phyloP scores from a whole-genome alignment of 2,113 vertebrate genomes.

The Podarcis cretensis region DNA sequence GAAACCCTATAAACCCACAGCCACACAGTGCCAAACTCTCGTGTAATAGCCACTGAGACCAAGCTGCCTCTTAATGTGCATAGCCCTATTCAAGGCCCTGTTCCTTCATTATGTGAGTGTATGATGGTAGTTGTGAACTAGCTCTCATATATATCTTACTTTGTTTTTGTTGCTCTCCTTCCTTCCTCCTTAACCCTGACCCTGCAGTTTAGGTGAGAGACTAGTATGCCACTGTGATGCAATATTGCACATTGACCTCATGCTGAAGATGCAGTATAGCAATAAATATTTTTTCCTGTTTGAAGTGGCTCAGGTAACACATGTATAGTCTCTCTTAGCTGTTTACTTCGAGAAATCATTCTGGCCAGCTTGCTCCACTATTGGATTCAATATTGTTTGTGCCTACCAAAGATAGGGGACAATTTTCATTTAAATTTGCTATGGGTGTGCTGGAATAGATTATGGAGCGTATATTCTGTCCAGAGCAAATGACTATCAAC shows the following conservation, averaged over 20 bases:
- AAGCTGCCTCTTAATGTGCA: too few relatives aligned
- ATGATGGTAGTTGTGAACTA: too few relatives aligned
- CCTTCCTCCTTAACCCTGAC: background rate
- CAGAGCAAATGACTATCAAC: background rate
- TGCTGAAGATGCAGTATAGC: background rate
- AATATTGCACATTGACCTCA: conserved; percentile 25
- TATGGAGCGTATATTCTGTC: background rate
- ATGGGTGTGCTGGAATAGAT: background rate
- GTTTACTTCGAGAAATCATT: background rate
- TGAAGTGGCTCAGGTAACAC: background rate
- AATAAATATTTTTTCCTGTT: background rate
- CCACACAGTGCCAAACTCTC: too few relatives aligned
- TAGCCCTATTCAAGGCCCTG: too few relatives aligned
- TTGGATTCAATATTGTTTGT: background rate
- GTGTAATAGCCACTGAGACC: too few relatives aligned
- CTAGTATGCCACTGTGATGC: conserved; percentile 28
- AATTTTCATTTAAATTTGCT: too few relatives aligned
- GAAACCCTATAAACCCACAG: too few relatives aligned
- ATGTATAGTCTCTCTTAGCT: background rate
- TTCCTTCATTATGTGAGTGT: too few relatives aligned
- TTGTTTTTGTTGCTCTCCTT: background rate
- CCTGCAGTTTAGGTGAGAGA: background rate
- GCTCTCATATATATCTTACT: too few relatives aligned
- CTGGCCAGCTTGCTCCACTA: background rate
- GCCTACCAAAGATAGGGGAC: background rate